Evolutionary conservation across 2,888 invertebrate species (phyloP).

Genomic region (Leptopilina syphax): DNA sequence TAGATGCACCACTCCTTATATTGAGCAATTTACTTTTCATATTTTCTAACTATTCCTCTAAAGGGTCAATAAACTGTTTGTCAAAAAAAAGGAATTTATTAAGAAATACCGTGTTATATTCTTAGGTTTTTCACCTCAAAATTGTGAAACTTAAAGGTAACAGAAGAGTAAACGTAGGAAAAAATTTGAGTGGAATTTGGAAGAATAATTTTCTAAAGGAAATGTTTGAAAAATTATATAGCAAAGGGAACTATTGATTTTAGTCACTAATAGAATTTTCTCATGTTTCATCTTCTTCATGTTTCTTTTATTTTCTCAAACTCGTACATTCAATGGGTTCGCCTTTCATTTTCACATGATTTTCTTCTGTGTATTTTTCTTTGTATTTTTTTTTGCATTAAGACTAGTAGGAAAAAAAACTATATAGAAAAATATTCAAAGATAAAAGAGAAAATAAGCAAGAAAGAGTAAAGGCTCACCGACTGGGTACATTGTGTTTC

Average conservation of each 20-base stretch:
- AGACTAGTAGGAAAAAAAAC: background rate
- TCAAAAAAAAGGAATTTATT: no score
- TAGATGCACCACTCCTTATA: no score
- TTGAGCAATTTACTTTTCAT: no score
- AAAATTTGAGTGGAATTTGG: background rate
- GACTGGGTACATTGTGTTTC: conserved; percentile 12
- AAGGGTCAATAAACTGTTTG: no score
- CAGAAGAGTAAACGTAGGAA: no score
- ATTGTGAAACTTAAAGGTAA: no score
- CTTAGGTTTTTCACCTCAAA: no score
- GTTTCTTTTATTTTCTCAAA: background rate
- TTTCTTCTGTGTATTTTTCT: conserved; percentile 15
- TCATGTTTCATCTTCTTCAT: conserved; percentile 3
- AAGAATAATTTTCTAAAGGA: no score
- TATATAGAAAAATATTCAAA: conserved; percentile 6
- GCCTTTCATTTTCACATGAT: conserved; percentile 32
- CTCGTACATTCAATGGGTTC: conserved; percentile 15
- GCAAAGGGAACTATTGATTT: background rate
- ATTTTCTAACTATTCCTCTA: no score
- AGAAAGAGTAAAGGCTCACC: conserved; percentile 25
- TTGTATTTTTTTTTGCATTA: background rate
- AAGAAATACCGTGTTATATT: no score
- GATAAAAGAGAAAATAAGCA: conserved; percentile 12
- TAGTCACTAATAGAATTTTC: conserved; percentile 1
- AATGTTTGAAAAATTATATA: background rate